A percentile compares a stretch with the other conserved stretches of the same genome.
Evolutionary conservation across 2,113 vertebrate genomes (phyloP).

Genomic region (Trochalopteron elliotii): DNA sequence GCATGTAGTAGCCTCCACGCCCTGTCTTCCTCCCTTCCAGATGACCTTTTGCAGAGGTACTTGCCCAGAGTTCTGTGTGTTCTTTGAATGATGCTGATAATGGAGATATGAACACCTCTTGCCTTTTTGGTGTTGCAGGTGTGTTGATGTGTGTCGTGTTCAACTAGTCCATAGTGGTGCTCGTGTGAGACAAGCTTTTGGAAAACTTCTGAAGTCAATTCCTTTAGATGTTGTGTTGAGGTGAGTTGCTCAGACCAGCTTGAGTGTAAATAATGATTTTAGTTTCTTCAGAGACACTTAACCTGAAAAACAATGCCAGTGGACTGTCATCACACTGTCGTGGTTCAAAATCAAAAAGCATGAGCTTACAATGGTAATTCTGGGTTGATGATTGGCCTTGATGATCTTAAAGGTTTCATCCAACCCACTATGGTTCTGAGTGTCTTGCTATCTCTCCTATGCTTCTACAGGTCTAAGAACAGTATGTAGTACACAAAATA

Average conservation of each 20-base stretch:
- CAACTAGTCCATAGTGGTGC: conserved; percentile 90
- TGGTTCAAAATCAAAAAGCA: background rate
- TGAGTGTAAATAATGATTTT: background rate
- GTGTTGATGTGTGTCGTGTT: conserved; percentile 93
- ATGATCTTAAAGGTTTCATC: background rate
- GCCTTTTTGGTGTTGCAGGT: conserved; percentile 72
- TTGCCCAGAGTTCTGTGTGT: background rate
- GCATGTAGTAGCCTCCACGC: conserved; percentile 91
- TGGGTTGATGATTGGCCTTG: background rate
- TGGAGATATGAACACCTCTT: background rate
- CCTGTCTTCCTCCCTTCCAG: conserved; percentile 87
- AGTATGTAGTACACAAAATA: background rate
- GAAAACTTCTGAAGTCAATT: conserved; percentile 90
- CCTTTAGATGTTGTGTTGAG: conserved; percentile 91
- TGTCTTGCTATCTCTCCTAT: background rate
- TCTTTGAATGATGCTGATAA: background rate
- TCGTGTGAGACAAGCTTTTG: conserved; percentile 91
- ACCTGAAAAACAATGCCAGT: background rate
- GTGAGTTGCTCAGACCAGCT: conserved; percentile 60
- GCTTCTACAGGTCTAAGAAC: background rate
- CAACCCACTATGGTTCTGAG: background rate
- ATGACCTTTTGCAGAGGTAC: conserved; percentile 92
- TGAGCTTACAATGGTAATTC: background rate
- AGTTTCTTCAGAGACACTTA: background rate
- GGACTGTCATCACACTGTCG: background rate